phyloP scores from a whole-genome alignment of 2,797 vertebrate genomes.

The Chrysocyon brachyurus region DNA sequence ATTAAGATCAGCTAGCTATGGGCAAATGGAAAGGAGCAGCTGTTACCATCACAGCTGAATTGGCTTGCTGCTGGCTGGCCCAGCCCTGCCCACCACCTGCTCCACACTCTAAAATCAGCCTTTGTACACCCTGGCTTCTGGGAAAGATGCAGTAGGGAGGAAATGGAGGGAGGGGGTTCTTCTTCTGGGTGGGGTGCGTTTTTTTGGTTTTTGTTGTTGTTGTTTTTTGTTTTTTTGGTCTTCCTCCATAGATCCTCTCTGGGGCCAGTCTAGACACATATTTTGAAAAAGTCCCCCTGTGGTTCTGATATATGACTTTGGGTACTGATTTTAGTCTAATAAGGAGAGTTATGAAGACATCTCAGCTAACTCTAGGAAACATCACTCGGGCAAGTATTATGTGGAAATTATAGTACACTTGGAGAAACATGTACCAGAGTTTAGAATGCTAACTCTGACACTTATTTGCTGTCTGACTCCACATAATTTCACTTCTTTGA shows the following conservation, averaged over 20 bases:
- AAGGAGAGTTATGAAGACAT: slow-evolving; percentile 20
- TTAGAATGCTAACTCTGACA: slow-evolving; percentile 56
- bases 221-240: not conserved
- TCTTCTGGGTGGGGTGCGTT: not conserved
- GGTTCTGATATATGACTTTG: slow-evolving; percentile 17
- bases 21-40: slow-evolving; percentile 66
- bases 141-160: not conserved
- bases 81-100: slow-evolving; percentile 72
- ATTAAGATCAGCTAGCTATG: slow-evolving; percentile 67
- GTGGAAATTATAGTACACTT: slow-evolving; percentile 48
- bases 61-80: slow-evolving; percentile 24
- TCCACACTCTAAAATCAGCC: slow-evolving; percentile 70
- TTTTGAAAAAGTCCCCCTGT: slow-evolving; percentile 2
- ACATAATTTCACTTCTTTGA: slow-evolving; percentile 44
- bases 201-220: not conserved
- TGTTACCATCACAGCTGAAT: slow-evolving; percentile 77
- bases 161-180: not conserved
- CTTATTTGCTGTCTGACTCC: not conserved
- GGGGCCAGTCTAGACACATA: not conserved
- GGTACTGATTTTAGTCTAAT: slow-evolving; percentile 31
- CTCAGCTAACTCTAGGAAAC: slow-evolving; percentile 55
- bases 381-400: not conserved
- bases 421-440: slow-evolving; percentile 37
- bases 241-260: not conserved
- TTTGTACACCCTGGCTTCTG: slow-evolving; percentile 41